A percentile compares a stretch with the other conserved stretches of the same genome.
Conservation (phyloP, 2,888 invertebrate genomes). For the Timema cristinae region DNA sequence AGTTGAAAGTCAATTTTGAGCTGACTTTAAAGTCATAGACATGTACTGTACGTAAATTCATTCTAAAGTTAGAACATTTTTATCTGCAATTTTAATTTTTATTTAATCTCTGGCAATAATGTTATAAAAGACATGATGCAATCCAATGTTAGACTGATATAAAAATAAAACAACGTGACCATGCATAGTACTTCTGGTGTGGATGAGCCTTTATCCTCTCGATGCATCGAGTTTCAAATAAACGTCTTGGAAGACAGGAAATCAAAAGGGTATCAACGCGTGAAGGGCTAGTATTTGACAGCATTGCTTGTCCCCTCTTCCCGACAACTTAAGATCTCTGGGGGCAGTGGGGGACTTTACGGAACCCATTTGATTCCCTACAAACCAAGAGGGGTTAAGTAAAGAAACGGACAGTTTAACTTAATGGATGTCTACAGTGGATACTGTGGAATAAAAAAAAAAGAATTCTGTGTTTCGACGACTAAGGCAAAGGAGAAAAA, state of each 20-base stretch:
- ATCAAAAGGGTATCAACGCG: slow-evolving; percentile 19
- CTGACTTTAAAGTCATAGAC: neutral
- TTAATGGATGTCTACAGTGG: neutral
- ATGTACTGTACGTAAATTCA: neutral
- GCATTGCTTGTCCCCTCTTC: slow-evolving; percentile 15
- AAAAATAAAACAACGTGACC: too few relatives aligned
- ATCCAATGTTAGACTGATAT: too few relatives aligned
- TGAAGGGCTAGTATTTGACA: slow-evolving; percentile 23
- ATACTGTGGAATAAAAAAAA: neutral
- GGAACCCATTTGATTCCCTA: slow-evolving; percentile 20
- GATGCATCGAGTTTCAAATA: slow-evolving; percentile 15
- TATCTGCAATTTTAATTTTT: neutral
- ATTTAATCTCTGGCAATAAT: neutral
- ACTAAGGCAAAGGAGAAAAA: too few relatives aligned
- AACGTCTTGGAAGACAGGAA: slow-evolving; percentile 14
- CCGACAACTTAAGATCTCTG: slow-evolving; percentile 21
- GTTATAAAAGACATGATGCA: neutral
- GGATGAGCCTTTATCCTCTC: too few relatives aligned
- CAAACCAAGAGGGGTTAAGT: slow-evolving; percentile 14
- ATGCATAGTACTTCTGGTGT: too few relatives aligned
- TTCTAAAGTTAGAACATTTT: neutral
- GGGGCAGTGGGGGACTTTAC: slow-evolving; percentile 23
- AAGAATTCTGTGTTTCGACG: neutral
- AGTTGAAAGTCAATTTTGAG: neutral
- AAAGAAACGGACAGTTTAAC: too few relatives aligned